phyloP scores from a whole-genome alignment of 2,113 vertebrate genomes.

The Anthoscopus minutus region DNA sequence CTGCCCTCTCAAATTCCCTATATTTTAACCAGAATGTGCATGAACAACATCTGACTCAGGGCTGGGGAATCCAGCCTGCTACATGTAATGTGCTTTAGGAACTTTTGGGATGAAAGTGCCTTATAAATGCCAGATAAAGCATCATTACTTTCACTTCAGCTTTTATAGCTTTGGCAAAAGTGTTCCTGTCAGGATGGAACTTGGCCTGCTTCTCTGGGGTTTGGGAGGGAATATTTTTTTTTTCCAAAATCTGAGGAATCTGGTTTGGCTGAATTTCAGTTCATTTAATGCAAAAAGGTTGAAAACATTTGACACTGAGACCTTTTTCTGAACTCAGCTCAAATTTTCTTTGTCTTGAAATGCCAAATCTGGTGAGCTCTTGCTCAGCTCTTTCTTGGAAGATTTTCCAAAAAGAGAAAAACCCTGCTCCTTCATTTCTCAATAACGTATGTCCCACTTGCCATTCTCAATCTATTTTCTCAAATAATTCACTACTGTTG shows the following conservation, averaged over 20 bases:
- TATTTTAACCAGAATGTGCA: background rate
- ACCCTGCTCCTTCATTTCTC: background rate
- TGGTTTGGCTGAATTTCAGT: conserved; percentile 47
- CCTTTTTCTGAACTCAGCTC: conserved; percentile 45
- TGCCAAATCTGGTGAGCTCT: background rate
- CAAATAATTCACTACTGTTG: background rate
- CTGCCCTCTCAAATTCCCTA: background rate
- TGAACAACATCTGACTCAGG: background rate
- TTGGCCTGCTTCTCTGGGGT: conserved; percentile 2
- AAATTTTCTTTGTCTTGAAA: conserved; percentile 20
- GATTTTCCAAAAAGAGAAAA: background rate
- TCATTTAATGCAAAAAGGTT: background rate
- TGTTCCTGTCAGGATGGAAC: background rate
- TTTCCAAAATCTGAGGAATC: conserved; percentile 23
- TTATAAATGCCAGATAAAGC: conserved; percentile 25
- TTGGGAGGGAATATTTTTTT: background rate
- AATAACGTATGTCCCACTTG: background rate
- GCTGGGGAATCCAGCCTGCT: background rate
- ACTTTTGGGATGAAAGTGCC: background rate
- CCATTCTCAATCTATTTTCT: background rate
- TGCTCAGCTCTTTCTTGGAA: background rate
- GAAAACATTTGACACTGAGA: conserved; percentile 27
- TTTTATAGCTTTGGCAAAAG: conserved; percentile 54
- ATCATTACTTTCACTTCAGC: conserved; percentile 39
- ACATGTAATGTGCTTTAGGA: background rate